These are phyloP conservation scores for Eucera pruinosa DNA, from an alignment of 2,888 invertebrate genomes.

Conservation along the genomic window DNA sequence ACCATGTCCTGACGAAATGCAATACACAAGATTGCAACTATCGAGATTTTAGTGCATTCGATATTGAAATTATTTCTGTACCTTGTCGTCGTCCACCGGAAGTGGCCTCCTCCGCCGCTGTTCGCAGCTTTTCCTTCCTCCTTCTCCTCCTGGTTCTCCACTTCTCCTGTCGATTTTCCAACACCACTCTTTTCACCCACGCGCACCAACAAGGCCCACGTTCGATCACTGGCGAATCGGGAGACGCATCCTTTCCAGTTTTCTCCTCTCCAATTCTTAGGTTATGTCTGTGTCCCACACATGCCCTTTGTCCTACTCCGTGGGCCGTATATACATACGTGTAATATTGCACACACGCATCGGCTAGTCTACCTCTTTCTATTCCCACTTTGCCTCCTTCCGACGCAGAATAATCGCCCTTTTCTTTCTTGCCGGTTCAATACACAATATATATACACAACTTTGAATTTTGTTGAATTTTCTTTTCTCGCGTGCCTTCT, in stretches of 20 bases:
- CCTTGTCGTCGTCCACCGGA: slow-evolving; percentile 47
- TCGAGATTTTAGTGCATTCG: too few species aligned
- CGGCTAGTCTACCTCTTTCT: slow-evolving; percentile 10
- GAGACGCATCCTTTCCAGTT: slow-evolving; percentile 56
- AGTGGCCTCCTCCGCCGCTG: slow-evolving; percentile 27
- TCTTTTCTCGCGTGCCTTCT: not conserved
- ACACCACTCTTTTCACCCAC: slow-evolving; percentile 55
- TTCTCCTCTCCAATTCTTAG: slow-evolving; percentile 13
- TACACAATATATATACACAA: not conserved
- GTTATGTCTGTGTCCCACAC: slow-evolving; percentile 21
- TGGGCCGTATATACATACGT: slow-evolving; percentile 5
- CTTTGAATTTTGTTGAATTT: not conserved
- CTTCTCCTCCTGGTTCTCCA: not conserved
- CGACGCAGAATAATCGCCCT: not conserved
- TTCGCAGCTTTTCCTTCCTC: slow-evolving; percentile 38
- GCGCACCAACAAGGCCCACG: slow-evolving; percentile 50
- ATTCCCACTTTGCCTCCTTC: not conserved
- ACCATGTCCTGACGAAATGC: too few species aligned
- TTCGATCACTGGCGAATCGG: slow-evolving; percentile 66
- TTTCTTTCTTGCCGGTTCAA: not conserved
- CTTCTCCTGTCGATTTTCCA: slow-evolving; percentile 50
- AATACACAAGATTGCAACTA: too few species aligned
- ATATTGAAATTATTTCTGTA: slow-evolving; percentile 39
- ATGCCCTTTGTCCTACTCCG: slow-evolving; percentile 54
- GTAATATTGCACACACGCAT: not conserved